phyloP scores from a whole-genome alignment of 2,797 vertebrate species.

The Lophotriccus pileatus region DNA sequence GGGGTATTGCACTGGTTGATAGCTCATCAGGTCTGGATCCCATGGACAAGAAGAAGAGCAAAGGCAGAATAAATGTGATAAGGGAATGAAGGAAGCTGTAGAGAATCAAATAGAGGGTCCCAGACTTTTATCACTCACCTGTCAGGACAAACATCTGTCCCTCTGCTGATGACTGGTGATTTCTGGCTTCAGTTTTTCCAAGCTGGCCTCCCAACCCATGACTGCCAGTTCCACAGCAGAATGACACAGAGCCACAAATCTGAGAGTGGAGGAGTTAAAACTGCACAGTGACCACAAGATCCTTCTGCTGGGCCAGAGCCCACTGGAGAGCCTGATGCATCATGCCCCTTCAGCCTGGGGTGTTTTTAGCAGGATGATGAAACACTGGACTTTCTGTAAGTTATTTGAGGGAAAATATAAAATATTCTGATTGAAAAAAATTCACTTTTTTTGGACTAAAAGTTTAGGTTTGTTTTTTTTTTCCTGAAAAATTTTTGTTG shows the following conservation, averaged over 20 bases:
- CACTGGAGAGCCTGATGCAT: not conserved
- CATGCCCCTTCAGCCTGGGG: not conserved
- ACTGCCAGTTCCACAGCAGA: not conserved
- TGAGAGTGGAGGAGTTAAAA: not conserved
- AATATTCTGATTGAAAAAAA: not conserved
- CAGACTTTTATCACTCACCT: not conserved
- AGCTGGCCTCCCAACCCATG: not conserved
- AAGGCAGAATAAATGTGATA: not conserved
- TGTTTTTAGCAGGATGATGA: not conserved
- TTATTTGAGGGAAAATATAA: not conserved
- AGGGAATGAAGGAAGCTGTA: not conserved
- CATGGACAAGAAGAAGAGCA: not conserved
- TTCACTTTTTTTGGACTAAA: not conserved
- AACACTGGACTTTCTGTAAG: not conserved
- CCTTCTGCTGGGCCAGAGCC: not conserved
- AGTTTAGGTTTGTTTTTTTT: rapidly evolving
- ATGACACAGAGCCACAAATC: not conserved
- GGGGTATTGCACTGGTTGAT: not conserved
- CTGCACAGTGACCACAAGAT: not conserved
- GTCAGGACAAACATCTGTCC: not conserved
- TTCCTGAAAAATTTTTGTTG: not conserved
- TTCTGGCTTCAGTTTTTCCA: not conserved
- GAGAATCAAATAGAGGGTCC: not conserved
- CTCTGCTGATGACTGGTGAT: not conserved
- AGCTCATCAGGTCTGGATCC: not conserved